A percentile compares a stretch with the other conserved stretches of the same genome.
Evolutionary conservation across 2,888 invertebrate species (phyloP).

Genomic region (Drosophila ustulata): DNA sequence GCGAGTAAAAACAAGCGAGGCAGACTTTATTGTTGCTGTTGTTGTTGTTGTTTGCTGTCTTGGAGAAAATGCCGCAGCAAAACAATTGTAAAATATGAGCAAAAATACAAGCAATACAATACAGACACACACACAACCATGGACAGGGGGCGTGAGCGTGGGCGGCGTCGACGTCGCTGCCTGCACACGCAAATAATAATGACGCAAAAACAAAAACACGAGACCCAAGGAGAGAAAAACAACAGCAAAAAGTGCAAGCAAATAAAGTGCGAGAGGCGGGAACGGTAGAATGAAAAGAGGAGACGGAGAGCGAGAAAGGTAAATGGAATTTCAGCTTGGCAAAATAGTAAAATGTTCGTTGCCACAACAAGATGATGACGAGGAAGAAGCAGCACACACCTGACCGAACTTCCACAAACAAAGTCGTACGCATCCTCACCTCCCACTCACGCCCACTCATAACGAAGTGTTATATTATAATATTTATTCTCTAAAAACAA

Average conservation of each 20-base stretch:
- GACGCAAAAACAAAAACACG: slow-evolving; percentile 53
- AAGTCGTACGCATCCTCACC: slow-evolving; percentile 30
- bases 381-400: slow-evolving; percentile 4
- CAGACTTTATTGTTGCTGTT: slow-evolving; percentile 45
- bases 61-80: slow-evolving; percentile 71
- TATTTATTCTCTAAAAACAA: slow-evolving; percentile 36
- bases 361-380: slow-evolving; percentile 18
- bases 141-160: slow-evolving; percentile 36
- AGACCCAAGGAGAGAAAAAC: slow-evolving; percentile 20
- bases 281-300: background rate
- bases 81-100: slow-evolving; percentile 78
- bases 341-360: slow-evolving; percentile 25
- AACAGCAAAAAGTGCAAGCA: slow-evolving; percentile 46
- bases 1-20: slow-evolving; percentile 35
- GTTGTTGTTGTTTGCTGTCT: slow-evolving; percentile 58
- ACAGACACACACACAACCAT: slow-evolving; percentile 21
- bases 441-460: slow-evolving; percentile 26
- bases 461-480: slow-evolving; percentile 33
- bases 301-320: slow-evolving; percentile 18
- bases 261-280: slow-evolving; percentile 26
- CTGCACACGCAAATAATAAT: slow-evolving; percentile 67
- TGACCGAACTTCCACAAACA: slow-evolving; percentile 44
- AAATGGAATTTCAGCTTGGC: slow-evolving; percentile 31
- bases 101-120: slow-evolving; percentile 41
- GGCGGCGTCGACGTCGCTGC: slow-evolving; percentile 33